These are phyloP conservation scores for Enteromius radiatus DNA, from an alignment of 2,797 vertebrate genomes.

Conservation along the genomic window DNA sequence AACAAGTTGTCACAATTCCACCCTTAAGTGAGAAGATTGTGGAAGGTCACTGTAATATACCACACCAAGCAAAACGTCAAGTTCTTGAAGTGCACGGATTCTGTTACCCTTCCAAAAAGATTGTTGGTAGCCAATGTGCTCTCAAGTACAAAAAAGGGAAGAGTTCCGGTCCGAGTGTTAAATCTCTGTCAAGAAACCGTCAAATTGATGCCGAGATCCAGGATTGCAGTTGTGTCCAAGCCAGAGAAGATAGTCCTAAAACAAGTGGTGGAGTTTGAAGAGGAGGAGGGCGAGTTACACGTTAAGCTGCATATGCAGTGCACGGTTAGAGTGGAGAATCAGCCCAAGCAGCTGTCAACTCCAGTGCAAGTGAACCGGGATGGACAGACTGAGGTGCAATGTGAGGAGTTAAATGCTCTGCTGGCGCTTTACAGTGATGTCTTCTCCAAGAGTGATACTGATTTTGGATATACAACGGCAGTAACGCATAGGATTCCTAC, in stretches of 20 bases:
- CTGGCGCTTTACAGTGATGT: neutral
- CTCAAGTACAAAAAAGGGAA: neutral
- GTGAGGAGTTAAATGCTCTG: too few species aligned
- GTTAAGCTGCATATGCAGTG: neutral
- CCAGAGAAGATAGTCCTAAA: neutral
- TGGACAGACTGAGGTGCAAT: neutral
- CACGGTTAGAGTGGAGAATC: too few species aligned
- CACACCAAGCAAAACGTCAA: neutral
- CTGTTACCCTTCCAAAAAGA: slow-evolving; percentile 8
- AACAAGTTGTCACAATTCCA: neutral
- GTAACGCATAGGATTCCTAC: slow-evolving; percentile 31
- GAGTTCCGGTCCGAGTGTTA: slow-evolving; percentile 8
- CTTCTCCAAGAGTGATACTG: slow-evolving; percentile 19
- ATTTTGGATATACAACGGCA: slow-evolving; percentile 24
- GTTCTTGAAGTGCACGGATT: slow-evolving; percentile 31
- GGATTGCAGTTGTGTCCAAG: slow-evolving; percentile 22
- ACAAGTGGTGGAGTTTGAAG: slow-evolving; percentile 19
- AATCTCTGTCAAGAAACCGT: neutral
- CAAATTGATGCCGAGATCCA: slow-evolving; percentile 15
- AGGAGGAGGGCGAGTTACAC: neutral
- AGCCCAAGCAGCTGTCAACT: neutral
- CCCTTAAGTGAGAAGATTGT: slow-evolving; percentile 14
- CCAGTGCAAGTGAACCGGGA: neutral
- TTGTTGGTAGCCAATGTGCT: slow-evolving; percentile 42
- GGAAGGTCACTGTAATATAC: slow-evolving; percentile 13